Base-by-base conservation (phyloP, 1,140 invertebrate genomes). In the Penaeus indicus region DNA sequence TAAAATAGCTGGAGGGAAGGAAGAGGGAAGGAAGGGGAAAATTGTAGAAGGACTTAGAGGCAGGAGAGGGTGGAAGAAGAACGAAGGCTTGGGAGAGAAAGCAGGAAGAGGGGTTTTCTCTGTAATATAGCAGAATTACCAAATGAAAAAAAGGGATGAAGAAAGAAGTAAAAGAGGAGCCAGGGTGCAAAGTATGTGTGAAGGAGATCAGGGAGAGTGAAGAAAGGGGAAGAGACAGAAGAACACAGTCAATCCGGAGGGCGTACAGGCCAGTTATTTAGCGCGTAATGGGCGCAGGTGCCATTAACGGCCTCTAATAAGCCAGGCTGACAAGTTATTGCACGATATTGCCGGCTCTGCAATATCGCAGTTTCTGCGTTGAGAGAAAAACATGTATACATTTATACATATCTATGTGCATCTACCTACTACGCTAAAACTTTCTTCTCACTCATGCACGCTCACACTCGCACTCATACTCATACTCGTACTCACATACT, bases 391-490 rank as follows among this genome's bases (percentile, higher is more conserved):
- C 78, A 80, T 7, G 19, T 7, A 42, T 27, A 16, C 32, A 80
- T n/a, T 38, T 63, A 64, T 5, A 25, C 21, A 61, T 19, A 83
- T 13, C 25, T 13, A 8, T 38, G 22, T 63, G 27, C 80, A 64
- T 63, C 38, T 60, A 62, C 79, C n/a, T 47, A 78, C 11, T 47
- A 10, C 75, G 27, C 27, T 25, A 32, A 78, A 21, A 78, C 75
- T 42, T 25, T 47, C 78, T 11, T 42, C 80, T 62, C 80, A 62
- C 80, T 61, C 60, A 62, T 61, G 61, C 32, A 62, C 80, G 21
- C 80, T 61, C 60, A 62, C 80, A 82, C 60, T n/a, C 80, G 21
- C 80, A 82, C 80, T 27, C 80, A 25, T 47, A 62, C 80, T 62
- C 80, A 63, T 47, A 82, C 80, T 32, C 80, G 38, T 47, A 82